Percentiles rank a stretch among this genome's conserved stretches.
These are phyloP conservation scores for Synergus laeviventris DNA, from an alignment of 2,888 invertebrate genomes.

Conservation along the genomic window DNA sequence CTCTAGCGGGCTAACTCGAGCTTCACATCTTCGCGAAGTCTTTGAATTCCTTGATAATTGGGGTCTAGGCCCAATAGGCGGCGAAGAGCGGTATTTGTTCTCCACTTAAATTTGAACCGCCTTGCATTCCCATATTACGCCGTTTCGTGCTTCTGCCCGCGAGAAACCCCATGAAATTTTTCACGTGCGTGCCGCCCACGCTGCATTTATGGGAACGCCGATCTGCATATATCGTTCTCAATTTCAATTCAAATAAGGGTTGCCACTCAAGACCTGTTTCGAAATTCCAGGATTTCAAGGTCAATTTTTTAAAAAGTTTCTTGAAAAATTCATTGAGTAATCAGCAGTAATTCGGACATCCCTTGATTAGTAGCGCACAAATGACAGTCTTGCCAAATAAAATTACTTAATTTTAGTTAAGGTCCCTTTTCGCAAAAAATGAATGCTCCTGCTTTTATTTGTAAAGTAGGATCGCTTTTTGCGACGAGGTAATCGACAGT, in stretches of 20 bases:
- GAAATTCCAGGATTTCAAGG: too few relatives aligned
- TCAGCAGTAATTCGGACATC: neutral
- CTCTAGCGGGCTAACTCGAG: neutral
- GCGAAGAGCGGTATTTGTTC: conserved; percentile 61
- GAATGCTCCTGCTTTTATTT: neutral
- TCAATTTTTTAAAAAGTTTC: too few relatives aligned
- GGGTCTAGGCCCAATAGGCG: conserved; percentile 54
- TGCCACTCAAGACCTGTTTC: too few relatives aligned
- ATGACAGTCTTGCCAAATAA: neutral
- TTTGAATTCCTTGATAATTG: conserved; percentile 66
- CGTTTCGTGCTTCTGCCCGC: conserved; percentile 52
- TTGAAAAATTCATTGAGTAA: too few relatives aligned
- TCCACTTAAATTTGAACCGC: conserved; percentile 63
- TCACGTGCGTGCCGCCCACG: neutral
- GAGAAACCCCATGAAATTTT: neutral
- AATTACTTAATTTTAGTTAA: neutral
- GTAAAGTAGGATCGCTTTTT: neutral
- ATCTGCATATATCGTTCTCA: neutral
- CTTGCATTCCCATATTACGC: conserved; percentile 65
- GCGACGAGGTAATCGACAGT: neutral
- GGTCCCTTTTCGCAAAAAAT: neutral
- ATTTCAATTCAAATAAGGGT: neutral
- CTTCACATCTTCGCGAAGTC: conserved; percentile 5
- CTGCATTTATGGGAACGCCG: neutral
- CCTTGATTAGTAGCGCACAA: neutral